phyloP scores from a whole-genome alignment of 2,797 vertebrate genomes.

The Xenops minutus region DNA sequence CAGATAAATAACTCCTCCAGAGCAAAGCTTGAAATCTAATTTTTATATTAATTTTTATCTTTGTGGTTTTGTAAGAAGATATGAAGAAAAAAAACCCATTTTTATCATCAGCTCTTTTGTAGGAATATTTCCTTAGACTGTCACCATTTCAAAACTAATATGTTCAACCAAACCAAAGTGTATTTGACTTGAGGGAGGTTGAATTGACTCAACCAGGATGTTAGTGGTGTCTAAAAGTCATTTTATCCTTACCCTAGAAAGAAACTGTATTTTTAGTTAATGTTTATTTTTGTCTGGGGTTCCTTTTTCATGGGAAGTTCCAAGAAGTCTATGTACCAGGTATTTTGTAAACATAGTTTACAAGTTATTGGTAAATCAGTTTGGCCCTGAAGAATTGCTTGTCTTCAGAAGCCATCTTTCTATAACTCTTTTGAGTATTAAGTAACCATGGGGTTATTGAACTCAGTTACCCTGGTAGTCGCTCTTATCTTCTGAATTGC shows the following conservation, averaged over 20 bases:
- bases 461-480: neutral
- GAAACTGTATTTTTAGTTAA: neutral
- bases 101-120: neutral
- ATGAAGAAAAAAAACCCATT: neutral
- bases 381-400: neutral
- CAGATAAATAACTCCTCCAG: neutral
- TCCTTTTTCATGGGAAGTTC: conserved; percentile 19
- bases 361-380: neutral
- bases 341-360: neutral
- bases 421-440: neutral
- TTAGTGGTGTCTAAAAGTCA: neutral
- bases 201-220: conserved; percentile 21
- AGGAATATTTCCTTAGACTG: neutral
- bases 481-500: neutral
- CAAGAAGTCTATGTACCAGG: neutral
- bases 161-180: neutral
- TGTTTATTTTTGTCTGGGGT: conserved; percentile 17
- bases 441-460: neutral
- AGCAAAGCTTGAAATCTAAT: neutral
- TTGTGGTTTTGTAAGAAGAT: neutral
- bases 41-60: neutral
- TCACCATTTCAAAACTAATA: neutral
- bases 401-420: neutral
- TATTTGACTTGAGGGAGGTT: conserved; percentile 15
- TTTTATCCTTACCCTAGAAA: neutral